phyloP scores from a whole-genome alignment of 2,888 invertebrate species.

The Athalia cordata region DNA sequence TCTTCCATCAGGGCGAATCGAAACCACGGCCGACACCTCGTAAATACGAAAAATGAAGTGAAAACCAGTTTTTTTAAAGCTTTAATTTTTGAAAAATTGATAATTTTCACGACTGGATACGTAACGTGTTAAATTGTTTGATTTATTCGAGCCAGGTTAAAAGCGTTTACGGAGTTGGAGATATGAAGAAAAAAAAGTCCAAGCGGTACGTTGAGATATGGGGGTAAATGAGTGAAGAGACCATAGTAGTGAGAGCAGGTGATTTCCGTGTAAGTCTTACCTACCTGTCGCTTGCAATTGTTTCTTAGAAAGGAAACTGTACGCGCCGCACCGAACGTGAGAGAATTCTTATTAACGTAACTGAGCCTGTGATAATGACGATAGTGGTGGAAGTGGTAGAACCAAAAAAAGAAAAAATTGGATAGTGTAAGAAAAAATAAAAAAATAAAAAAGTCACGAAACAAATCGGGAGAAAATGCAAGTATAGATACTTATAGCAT shows the following conservation, averaged over 20 bases:
- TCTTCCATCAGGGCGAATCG: too few species aligned
- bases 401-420: neutral
- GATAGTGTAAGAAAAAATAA: neutral
- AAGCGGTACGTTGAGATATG: conserved; percentile 46
- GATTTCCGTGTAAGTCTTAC: conserved; percentile 56
- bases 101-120: too few species aligned
- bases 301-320: conserved; percentile 66
- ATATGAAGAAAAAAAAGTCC: too few species aligned
- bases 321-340: conserved; percentile 57
- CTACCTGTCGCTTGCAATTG: conserved; percentile 57
- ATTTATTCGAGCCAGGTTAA: too few species aligned
- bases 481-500: neutral
- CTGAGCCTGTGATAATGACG: neutral
- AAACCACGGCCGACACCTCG: too few species aligned
- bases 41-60: too few species aligned
- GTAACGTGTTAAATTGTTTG: too few species aligned
- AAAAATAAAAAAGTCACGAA: neutral
- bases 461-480: conserved; percentile 7
- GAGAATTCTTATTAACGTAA: conserved; percentile 60
- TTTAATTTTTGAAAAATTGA: too few species aligned
- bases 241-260: too few species aligned
- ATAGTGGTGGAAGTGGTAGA: neutral
- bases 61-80: too few species aligned
- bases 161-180: too few species aligned
- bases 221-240: conserved; percentile 57